Base-by-base conservation (phyloP, 2,888 invertebrate species). In the Coecobrya sp. region DNA sequence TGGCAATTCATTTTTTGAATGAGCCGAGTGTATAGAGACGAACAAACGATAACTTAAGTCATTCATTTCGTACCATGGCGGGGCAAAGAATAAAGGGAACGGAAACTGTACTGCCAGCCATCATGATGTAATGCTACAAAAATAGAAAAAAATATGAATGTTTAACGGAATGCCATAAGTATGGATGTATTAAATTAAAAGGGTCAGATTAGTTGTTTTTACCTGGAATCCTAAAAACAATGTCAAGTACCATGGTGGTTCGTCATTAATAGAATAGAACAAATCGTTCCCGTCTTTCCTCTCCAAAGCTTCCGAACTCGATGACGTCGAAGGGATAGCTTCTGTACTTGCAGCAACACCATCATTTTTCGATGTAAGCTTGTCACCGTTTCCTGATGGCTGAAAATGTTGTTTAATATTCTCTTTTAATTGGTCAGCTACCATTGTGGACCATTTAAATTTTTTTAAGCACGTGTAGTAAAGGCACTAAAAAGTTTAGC, bases 41-140 rank as follows among this genome's bases (percentile, higher is more conserved):
- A n/a, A n/a, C n/a, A n/a, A n/a, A n/a, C n/a, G n/a, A n/a, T n/a
- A n/a, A n/a, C n/a, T n/a, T n/a, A n/a, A n/a, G n/a, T n/a, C n/a
- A 36, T 36, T 7, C 7, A 36, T 36, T 7, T 7, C 36, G 2
- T 36, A 36, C 36, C 36, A 98, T 96, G 0, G 97, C 97, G 0
- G 97, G 97, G n/a, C 97, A 97, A 92, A 98, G 95, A 93, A 98
- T 97, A 95, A 98, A 97, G 0, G 98, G 98, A 94, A 98, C 97
- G 0, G 98, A 62, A 5, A 62, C 62, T 5, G 98, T 98, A 0
- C 97, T 97, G 0, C 98, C 98, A 93, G 98, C 98, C 97, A 98
- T 98, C 0, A 98, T 98, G 94, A 98, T 96, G 95, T 98, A 98
- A 95, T 98, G 98, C 97, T 98, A n/a, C 2, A 49, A 8, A 27